Evolutionary conservation across 2,797 vertebrate genomes (phyloP).

Genomic region (Enteromius mattozi): DNA sequence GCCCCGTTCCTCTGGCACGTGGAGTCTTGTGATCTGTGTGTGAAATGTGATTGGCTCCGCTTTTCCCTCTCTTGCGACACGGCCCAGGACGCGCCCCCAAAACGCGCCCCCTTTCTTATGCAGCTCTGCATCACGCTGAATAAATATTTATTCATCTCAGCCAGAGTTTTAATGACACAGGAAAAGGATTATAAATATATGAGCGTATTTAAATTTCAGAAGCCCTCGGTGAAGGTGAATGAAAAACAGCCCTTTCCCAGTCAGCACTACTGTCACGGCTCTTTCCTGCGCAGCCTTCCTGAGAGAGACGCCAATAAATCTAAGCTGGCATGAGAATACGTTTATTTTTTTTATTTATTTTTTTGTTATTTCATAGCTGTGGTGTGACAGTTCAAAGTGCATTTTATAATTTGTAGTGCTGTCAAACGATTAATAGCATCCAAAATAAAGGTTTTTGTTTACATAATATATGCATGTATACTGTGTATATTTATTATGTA

Average conservation of each 20-base stretch:
- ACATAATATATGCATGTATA: too few species aligned
- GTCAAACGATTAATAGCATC: too few species aligned
- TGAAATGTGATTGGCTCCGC: constrained; percentile 51
- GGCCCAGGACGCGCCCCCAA: constrained; percentile 42
- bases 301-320: constrained; percentile 39
- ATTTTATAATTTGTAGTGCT: too few species aligned
- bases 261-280: constrained; percentile 43
- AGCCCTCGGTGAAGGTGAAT: constrained; percentile 1
- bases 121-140: constrained; percentile 20
- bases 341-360: constrained; percentile 5
- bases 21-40: constrained; percentile 49
- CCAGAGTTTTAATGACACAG: neutral
- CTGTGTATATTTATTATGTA: too few species aligned
- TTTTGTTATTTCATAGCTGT: constrained; percentile 4
- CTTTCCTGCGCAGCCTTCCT: constrained; percentile 7
- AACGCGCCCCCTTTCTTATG: constrained; percentile 28
- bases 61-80: constrained; percentile 21
- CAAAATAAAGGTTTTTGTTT: too few species aligned
- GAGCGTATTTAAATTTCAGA: neutral
- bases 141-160: constrained; percentile 38
- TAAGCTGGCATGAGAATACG: constrained; percentile 13
- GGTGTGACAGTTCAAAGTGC: neutral
- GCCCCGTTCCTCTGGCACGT: constrained; percentile 36
- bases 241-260: constrained; percentile 21
- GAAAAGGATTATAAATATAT: constrained; percentile 40